phyloP scores from a whole-genome alignment of 1,140 invertebrate species.

The Gonioctena quinquepunctata region DNA sequence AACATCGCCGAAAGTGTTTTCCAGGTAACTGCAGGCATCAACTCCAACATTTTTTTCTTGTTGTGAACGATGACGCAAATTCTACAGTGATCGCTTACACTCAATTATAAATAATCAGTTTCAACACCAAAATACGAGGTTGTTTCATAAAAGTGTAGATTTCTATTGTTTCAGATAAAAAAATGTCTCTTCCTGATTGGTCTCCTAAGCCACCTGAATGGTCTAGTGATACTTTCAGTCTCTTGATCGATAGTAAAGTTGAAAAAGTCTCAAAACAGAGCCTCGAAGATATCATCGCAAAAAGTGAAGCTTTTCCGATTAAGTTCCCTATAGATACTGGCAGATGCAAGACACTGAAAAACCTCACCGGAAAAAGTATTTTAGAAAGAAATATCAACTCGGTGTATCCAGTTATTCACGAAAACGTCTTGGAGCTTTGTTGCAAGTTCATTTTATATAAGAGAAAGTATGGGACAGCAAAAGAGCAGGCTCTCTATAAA shows the following conservation, averaged over 20 bases:
- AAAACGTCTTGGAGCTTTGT: constrained; percentile 55
- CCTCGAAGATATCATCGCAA: constrained; percentile 51
- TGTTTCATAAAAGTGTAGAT: too few species aligned
- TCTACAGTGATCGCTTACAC: too few species aligned
- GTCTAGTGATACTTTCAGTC: constrained; percentile 9
- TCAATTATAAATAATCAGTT: too few species aligned
- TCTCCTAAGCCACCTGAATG: constrained; percentile 23
- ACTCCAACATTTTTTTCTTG: too few species aligned
- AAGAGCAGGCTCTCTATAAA: constrained; percentile 62
- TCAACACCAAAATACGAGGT: too few species aligned
- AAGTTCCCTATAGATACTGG: constrained; percentile 56
- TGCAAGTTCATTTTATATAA: constrained; percentile 57
- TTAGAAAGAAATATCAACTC: constrained; percentile 58
- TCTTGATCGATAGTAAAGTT: neutral
- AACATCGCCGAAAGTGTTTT: too few species aligned
- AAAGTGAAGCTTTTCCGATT: constrained; percentile 55
- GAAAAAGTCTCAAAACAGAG: constrained; percentile 15
- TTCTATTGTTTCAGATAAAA: too few species aligned
- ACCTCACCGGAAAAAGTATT: constrained; percentile 42
- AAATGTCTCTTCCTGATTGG: constrained; percentile 20
- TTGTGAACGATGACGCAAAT: too few species aligned
- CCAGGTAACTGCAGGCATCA: too few species aligned
- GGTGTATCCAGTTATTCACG: constrained; percentile 58
- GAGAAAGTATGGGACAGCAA: constrained; percentile 57
- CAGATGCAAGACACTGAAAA: constrained; percentile 49